Percentiles rank a stretch among this genome's conserved stretches.
Evolutionary conservation across 2,113 vertebrate species (phyloP).

Genomic region (Pantherophis guttatus): DNA sequence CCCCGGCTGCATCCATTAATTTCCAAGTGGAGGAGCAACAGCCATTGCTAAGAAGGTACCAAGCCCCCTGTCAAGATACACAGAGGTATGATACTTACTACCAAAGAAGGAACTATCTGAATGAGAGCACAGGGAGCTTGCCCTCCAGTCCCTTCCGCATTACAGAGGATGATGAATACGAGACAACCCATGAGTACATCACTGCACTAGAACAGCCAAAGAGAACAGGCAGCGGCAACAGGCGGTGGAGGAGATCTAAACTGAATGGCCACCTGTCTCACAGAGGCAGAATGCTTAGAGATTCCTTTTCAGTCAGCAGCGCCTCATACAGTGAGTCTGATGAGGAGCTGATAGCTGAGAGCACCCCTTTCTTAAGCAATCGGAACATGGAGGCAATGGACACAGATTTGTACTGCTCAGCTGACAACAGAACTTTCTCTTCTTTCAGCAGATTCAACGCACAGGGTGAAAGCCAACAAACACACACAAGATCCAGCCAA

Average conservation of each 20-base stretch:
- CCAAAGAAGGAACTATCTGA: slow-evolving; percentile 87
- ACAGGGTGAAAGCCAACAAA: slow-evolving; percentile 76
- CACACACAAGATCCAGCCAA: slow-evolving; percentile 78
- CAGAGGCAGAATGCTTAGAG: slow-evolving; percentile 81
- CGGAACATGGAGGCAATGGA: slow-evolving; percentile 79
- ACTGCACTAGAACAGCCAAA: slow-evolving; percentile 83
- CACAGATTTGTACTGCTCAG: slow-evolving; percentile 83
- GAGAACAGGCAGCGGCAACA: slow-evolving; percentile 78
- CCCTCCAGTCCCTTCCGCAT: slow-evolving; percentile 92
- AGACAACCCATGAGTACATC: slow-evolving; percentile 95
- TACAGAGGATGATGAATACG: slow-evolving; percentile 92
- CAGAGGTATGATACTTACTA: slow-evolving; percentile 90
- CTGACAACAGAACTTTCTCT: slow-evolving; percentile 92
- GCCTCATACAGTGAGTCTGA: slow-evolving; percentile 90
- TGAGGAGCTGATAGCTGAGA: slow-evolving; percentile 89
- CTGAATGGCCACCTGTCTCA: slow-evolving; percentile 91
- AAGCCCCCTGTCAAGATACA: slow-evolving; percentile 83
- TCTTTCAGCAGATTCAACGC: slow-evolving; percentile 79
- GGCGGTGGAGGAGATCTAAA: slow-evolving; percentile 89
- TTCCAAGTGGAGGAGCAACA: slow-evolving; percentile 89
- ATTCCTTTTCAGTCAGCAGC: slow-evolving; percentile 92
- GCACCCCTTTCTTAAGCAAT: slow-evolving; percentile 94
- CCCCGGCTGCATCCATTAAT: slow-evolving; percentile 84
- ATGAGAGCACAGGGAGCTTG: slow-evolving; percentile 91
- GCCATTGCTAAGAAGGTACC: slow-evolving; percentile 86